Evolutionary conservation across 2,888 invertebrate genomes (phyloP), one percentile per base, ranked within the genome.

Genomic region (Agrotis clavis): DNA sequence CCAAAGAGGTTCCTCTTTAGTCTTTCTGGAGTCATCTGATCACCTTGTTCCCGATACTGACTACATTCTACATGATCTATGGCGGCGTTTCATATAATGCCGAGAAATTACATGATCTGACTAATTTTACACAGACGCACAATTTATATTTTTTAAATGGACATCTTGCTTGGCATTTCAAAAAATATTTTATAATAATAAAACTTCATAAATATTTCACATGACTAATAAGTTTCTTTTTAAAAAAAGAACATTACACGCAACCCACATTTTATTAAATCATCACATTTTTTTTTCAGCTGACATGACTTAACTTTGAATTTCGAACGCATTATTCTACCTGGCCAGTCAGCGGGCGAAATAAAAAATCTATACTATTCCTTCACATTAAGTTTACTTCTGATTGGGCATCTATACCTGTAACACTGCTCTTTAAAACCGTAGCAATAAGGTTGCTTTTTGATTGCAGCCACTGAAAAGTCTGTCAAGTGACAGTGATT

Each of bases 241-340:
- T 13, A 19, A 73, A 76, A 76, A 65, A 76, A 65, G 50, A 72
- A 79, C 59, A 50, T 48, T 51, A 21, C 66, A 48, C 41, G 41
- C 14, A 18, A 4, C 14, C 54, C 25, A 81, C 48, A 60, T 82
- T 80, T 83, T 82, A 82, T 82, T 82, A 85, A 83, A 83, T 85
- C 85, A 77, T 83, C 81, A 83, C 81, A 50, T 80, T 71, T 64
- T 79, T 74, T 78, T 74, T 67, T 74, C 47, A 71, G 74, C 69
- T 63, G 54, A 64, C 80, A 71, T 64, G 69, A 73, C 77, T 81
- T 79, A 51, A 59, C 65, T 78, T 78, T 71, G 57, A 78, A 83
- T 67, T 84, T 81, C 51, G 82, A 81, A 72, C 74, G 68, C 75
- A 78, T 81, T 69, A 79, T 79, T 84, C 81, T 78, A 81, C 84